Conservation (phyloP, 2,888 invertebrate species). For the Sarcophaga caerulescens region DNA sequence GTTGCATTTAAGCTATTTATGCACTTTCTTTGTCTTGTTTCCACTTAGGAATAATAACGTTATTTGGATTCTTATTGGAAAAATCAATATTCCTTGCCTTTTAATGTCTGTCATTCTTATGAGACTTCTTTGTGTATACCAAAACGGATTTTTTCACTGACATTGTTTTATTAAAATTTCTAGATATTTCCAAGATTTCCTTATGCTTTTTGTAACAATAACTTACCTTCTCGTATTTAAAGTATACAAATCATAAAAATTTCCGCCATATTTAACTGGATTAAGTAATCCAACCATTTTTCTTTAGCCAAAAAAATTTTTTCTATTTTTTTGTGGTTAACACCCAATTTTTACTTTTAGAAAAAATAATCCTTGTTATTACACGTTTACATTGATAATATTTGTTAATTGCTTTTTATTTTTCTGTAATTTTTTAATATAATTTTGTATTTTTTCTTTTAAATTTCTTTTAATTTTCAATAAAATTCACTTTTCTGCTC, state of each 20-base stretch:
- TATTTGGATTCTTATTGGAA: conserved; percentile 25
- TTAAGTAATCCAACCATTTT: conserved; percentile 80
- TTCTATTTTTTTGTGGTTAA: conserved; percentile 24
- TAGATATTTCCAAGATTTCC: conserved; percentile 16
- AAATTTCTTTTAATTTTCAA: conserved; percentile 9
- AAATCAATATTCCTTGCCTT: conserved; percentile 56
- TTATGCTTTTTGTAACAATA: background rate
- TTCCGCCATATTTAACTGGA: conserved; percentile 81
- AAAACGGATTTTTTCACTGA: conserved; percentile 14
- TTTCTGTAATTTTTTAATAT: background rate
- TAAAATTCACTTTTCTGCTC: conserved; percentile 2
- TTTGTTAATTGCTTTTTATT: background rate
- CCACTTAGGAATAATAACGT: background rate
- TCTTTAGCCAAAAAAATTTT: background rate
- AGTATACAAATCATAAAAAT: conserved; percentile 81
- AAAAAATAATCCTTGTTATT: conserved; percentile 5
- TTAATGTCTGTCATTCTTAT: conserved; percentile 36
- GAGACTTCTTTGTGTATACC: conserved; percentile 32
- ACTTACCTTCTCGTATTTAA: conserved; percentile 78
- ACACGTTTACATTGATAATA: background rate
- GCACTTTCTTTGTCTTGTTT: background rate
- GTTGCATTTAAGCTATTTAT: background rate
- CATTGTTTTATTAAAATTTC: background rate
- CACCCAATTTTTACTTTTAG: conserved; percentile 34
- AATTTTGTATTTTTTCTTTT: background rate